These are phyloP conservation scores for Pangasius sanitwongsei DNA, from an alignment of 2,797 vertebrate species.

Conservation along the genomic window DNA sequence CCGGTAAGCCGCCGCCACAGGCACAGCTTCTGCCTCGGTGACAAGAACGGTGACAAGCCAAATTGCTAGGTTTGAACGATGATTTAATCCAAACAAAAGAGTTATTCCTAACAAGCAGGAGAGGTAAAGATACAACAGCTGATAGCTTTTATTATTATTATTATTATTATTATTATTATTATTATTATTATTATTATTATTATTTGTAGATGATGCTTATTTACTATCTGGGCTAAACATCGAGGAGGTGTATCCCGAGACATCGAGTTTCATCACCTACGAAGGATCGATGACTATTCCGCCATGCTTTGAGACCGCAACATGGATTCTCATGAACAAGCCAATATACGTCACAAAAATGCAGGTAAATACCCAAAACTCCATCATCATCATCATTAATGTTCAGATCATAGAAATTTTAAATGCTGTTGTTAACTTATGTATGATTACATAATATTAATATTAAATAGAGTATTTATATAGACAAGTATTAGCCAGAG, in stretches of 20 bases:
- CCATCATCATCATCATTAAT: not conserved
- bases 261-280: conserved; percentile 94
- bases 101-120: conserved; percentile 17
- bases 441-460: not conserved
- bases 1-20: conserved; percentile 28
- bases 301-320: conserved; percentile 95
- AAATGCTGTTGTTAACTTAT: not conserved
- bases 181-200: conserved; percentile 43
- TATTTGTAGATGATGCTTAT: conserved; percentile 90
- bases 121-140: not conserved
- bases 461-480: not conserved
- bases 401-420: not conserved
- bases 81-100: conserved; percentile 16
- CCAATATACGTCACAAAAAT: conserved; percentile 97
- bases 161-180: not conserved
- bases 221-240: conserved; percentile 94
- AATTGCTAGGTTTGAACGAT: conserved; percentile 33
- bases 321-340: conserved; percentile 99
- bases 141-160: not conserved
- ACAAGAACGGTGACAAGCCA: conserved; percentile 17
- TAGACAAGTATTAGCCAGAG: not conserved
- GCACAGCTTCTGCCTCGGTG: conserved; percentile 18
- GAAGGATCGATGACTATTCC: conserved; percentile 98
- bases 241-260: conserved; percentile 96
- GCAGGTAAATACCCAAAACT: conserved; percentile 82